These are phyloP conservation scores for Siniperca knerii DNA, from an alignment of 2,113 vertebrate genomes.

Conservation along the genomic window DNA sequence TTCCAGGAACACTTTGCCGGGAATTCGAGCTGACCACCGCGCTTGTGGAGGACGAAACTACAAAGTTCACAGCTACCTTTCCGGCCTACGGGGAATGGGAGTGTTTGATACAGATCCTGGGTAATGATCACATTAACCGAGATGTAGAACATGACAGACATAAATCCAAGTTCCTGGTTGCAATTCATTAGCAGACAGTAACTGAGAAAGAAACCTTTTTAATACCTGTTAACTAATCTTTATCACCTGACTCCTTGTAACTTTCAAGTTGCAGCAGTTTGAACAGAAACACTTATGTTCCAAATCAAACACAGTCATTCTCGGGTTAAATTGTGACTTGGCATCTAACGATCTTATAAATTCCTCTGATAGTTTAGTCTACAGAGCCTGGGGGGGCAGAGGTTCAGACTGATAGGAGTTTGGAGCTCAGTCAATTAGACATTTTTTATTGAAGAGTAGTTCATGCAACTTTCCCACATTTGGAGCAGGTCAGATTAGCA, in stretches of 20 bases:
- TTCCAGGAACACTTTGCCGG: too few relatives aligned
- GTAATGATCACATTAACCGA: not conserved
- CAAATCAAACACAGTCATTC: conserved; percentile 18
- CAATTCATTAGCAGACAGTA: not conserved
- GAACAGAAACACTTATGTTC: conserved; percentile 3
- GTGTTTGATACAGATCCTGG: too few relatives aligned
- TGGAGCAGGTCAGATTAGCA: conserved; percentile 67
- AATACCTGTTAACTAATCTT: not conserved
- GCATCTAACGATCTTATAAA: conserved; percentile 40
- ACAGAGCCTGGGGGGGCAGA: conserved; percentile 30
- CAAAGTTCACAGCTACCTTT: too few relatives aligned
- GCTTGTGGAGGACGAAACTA: too few relatives aligned
- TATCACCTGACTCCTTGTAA: not conserved
- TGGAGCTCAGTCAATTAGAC: conserved; percentile 67
- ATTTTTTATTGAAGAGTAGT: conserved; percentile 72
- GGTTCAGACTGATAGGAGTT: conserved; percentile 55
- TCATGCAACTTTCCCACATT: conserved; percentile 74
- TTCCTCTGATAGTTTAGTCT: conserved; percentile 72
- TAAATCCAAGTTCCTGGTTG: not conserved
- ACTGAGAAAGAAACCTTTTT: not conserved
- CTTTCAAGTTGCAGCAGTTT: not conserved
- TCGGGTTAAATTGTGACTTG: conserved; percentile 45
- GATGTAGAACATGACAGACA: not conserved
- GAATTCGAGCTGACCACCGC: not conserved
- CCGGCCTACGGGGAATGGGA: too few relatives aligned